A percentile compares a stretch with the other conserved stretches of the same genome.
Conservation (phyloP, 1,140 invertebrate species). For the Nasonia longicornis region DNA sequence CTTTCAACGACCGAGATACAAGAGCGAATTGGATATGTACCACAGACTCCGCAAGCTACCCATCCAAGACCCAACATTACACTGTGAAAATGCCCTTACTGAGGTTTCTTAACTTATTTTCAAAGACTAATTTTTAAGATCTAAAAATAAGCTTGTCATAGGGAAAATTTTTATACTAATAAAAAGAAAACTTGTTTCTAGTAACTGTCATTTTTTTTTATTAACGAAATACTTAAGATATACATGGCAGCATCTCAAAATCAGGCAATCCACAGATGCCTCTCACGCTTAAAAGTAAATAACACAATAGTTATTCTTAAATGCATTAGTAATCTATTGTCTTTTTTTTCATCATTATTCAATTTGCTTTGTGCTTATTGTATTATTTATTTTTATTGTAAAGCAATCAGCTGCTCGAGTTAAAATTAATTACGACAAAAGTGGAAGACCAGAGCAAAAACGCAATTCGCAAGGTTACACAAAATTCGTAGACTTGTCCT, state of each 20-base stretch:
- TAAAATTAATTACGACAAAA: conserved; percentile 17
- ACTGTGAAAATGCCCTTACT: conserved; percentile 13
- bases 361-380: conserved; percentile 10
- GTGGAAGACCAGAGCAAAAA: conserved; percentile 39
- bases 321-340: conserved; percentile 42
- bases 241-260: conserved; percentile 55
- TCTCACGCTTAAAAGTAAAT: conserved; percentile 34
- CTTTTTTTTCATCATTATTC: conserved; percentile 13
- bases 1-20: conserved; percentile 74
- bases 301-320: conserved; percentile 33
- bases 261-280: conserved; percentile 26
- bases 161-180: background rate
- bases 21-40: conserved; percentile 76
- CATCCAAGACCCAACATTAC: conserved; percentile 61
- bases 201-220: conserved; percentile 47
- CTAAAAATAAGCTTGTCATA: background rate
- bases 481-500: background rate
- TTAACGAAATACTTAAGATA: conserved; percentile 54
- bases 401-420: background rate
- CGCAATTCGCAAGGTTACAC: background rate
- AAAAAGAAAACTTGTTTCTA: background rate
- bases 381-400: conserved; percentile 10
- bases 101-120: conserved; percentile 7
- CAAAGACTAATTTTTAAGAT: background rate
- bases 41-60: conserved; percentile 57